These are phyloP conservation scores for Eupithecia tripunctaria DNA, from an alignment of 2,888 invertebrate species.

Conservation along the genomic window DNA sequence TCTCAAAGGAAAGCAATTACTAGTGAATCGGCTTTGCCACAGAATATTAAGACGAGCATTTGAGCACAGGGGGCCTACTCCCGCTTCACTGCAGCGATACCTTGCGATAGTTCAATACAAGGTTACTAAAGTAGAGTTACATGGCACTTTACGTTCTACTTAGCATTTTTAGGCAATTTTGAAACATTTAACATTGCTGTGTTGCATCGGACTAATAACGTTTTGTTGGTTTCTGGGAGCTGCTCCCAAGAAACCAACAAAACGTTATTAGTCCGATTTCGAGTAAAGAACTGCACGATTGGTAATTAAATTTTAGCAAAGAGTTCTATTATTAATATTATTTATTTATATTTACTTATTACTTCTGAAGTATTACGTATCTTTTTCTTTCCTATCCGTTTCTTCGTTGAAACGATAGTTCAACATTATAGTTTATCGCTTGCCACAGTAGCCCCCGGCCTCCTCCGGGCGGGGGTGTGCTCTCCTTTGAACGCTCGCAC, in stretches of 20 bases:
- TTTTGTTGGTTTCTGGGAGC: no score
- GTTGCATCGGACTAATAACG: no score
- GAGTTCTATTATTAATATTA: no score
- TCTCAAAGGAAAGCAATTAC: conserved; percentile 15
- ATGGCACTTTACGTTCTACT: not conserved
- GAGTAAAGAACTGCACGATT: no score
- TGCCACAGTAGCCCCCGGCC: not conserved
- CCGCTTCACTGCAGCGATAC: not conserved
- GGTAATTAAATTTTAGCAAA: no score
- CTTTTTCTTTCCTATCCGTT: no score
- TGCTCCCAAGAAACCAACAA: no score
- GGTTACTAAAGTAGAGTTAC: not conserved
- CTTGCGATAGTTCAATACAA: not conserved
- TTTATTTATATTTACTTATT: no score
- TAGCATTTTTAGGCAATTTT: no score
- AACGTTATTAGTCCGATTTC: no score
- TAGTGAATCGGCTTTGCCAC: not conserved
- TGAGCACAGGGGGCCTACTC: not conserved
- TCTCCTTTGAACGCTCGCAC: not conserved
- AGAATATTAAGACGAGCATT: not conserved
- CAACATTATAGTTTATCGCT: not conserved
- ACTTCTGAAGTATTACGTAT: no score
- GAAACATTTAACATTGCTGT: no score
- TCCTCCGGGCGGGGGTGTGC: not conserved
- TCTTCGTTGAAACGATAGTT: not conserved